These are phyloP conservation scores for Ligdia adustata DNA, from an alignment of 2,888 invertebrate genomes.

Conservation along the genomic window DNA sequence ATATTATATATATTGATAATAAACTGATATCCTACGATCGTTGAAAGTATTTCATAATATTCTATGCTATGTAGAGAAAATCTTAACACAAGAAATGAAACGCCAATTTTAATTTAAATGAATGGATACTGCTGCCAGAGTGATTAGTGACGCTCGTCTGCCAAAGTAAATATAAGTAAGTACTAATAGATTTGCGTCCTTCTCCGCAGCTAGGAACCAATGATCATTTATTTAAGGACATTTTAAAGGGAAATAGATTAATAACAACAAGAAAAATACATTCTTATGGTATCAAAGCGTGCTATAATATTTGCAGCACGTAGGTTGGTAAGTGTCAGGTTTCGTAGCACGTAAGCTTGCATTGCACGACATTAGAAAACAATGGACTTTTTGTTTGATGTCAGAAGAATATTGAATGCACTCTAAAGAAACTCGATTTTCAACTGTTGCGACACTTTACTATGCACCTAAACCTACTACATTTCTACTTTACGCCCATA, in stretches of 20 bases:
- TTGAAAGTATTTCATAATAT: too few species aligned
- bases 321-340: neutral
- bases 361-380: constrained; percentile 2
- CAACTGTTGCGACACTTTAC: too few species aligned
- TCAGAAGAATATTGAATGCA: constrained; percentile 5
- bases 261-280: neutral
- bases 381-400: constrained; percentile 5
- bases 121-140: constrained; percentile 17
- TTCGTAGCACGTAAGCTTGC: neutral
- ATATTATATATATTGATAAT: too few species aligned
- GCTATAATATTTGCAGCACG: constrained; percentile 1
- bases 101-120: constrained; percentile 24
- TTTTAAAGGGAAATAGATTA: neutral
- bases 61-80: neutral
- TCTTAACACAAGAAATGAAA: constrained; percentile 10
- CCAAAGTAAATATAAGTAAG: constrained; percentile 13
- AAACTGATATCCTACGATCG: too few species aligned
- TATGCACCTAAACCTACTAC: too few species aligned
- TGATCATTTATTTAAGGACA: constrained; percentile 2
- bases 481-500: too few species aligned
- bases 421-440: too few species aligned
- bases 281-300: neutral
- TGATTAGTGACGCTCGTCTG: constrained; percentile 21
- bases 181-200: constrained; percentile 6
- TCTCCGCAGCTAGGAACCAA: constrained; percentile 9